A percentile compares a stretch with the other conserved stretches of the same genome.
Evolutionary conservation across 37 sponge, comb jelly and placozoan species (phyloP).

Genomic region (Mnemiopsis leidyi): DNA sequence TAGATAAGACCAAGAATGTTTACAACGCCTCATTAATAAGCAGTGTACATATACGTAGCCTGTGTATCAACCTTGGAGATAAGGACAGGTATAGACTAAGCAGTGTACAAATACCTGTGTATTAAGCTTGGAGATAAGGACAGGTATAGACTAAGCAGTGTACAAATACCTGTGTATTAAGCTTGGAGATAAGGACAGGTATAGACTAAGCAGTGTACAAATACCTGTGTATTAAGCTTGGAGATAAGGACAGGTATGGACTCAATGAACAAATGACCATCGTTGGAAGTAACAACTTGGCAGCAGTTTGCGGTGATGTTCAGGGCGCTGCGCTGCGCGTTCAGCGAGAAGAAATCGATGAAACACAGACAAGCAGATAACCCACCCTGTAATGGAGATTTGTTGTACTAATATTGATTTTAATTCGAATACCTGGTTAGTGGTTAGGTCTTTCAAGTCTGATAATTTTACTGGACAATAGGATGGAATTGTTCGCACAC

Average conservation of each 20-base stretch:
- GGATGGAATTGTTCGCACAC: no score
- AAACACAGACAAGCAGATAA: constrained; percentile 81
- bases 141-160: constrained; percentile 50
- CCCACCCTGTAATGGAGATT: no score
- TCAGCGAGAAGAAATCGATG: constrained; percentile 94
- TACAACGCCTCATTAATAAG: no score
- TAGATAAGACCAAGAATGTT: no score
- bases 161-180: constrained; percentile 34
- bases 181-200: constrained; percentile 43
- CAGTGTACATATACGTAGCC: no score
- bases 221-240: constrained; percentile 40
- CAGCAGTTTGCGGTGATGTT: constrained; percentile 92
- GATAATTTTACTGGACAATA: no score
- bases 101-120: constrained; percentile 24
- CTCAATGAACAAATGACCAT: constrained; percentile 60
- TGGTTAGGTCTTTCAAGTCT: no score
- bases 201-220: no score
- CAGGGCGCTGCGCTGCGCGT: constrained; percentile 86
- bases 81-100: constrained; percentile 47
- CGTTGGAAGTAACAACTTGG: constrained; percentile 75
- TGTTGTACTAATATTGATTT: no score
- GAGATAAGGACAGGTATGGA: constrained; percentile 45
- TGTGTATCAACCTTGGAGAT: constrained; percentile 31
- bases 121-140: constrained; percentile 40
- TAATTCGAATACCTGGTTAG: no score